These are phyloP conservation scores for Heliothis subflexa DNA, from an alignment of 1,140 invertebrate species.

Conservation along the genomic window DNA sequence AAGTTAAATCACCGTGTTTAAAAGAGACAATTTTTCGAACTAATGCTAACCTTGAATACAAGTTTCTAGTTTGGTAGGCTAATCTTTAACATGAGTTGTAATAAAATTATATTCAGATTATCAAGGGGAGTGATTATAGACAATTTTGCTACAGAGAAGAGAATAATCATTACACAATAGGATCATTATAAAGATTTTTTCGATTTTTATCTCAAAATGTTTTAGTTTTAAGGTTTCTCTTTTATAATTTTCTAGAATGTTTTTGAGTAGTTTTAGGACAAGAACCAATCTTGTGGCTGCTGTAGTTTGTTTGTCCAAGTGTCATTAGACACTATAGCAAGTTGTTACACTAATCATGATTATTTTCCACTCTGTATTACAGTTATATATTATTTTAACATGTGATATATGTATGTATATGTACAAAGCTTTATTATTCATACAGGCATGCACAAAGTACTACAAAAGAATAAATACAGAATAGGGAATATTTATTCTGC, in stretches of 20 bases:
- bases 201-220: background rate
- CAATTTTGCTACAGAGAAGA: conserved; percentile 5
- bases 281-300: no score
- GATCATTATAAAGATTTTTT: background rate
- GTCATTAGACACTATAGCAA: no score
- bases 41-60: background rate
- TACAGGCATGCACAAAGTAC: conserved; percentile 1
- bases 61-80: background rate
- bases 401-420: conserved; percentile 23
- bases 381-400: conserved; percentile 12
- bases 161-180: background rate
- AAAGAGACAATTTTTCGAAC: no score
- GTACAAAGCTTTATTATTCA: conserved; percentile 17
- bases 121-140: conserved; percentile 4
- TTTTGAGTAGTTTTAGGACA: no score
- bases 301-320: no score
- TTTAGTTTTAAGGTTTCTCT: no score
- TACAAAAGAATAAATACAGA: background rate
- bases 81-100: conserved; percentile 23
- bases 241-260: no score
- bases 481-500: background rate
- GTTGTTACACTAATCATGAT: background rate
- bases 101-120: background rate
- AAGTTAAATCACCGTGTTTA: no score
- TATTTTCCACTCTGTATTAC: conserved; percentile 18